These are phyloP conservation scores for Parazoanthus swiftii DNA, from an alignment of 92 coral and sea anemone species.

Conservation along the genomic window DNA sequence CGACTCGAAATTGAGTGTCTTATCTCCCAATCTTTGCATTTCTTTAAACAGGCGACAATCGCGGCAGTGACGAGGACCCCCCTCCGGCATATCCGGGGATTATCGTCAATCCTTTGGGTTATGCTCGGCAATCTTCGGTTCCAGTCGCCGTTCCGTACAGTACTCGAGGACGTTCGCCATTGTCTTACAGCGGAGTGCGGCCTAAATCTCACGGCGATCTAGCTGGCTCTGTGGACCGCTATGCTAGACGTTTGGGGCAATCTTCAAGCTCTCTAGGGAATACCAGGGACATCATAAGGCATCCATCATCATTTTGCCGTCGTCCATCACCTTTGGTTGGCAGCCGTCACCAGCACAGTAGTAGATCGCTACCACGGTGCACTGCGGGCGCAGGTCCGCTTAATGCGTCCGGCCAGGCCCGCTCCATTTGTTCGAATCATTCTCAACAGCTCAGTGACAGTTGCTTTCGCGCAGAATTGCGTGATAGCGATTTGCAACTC, in stretches of 20 bases:
- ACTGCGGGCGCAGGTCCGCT: slow-evolving; percentile 14
- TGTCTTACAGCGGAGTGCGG: background rate
- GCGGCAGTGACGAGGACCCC: slow-evolving; percentile 9
- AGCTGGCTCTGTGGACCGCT: background rate
- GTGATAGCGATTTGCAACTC: background rate
- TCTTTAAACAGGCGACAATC: background rate
- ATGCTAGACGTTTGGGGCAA: background rate
- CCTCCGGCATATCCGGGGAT: slow-evolving; percentile 33
- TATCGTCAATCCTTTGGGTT: background rate
- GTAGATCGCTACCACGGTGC: slow-evolving; percentile 25
- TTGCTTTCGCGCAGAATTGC: background rate
- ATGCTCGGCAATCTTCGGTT: slow-evolving; percentile 31
- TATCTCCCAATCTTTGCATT: background rate
- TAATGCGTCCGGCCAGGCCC: background rate
- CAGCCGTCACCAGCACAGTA: slow-evolving; percentile 18
- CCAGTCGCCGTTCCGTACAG: background rate
- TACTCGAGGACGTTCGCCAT: background rate
- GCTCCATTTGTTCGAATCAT: slow-evolving; percentile 3
- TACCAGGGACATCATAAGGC: slow-evolving; percentile 1
- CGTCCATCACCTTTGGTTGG: slow-evolving; percentile 38
- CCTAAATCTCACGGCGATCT: slow-evolving; percentile 34
- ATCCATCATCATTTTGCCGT: slow-evolving; percentile 21
- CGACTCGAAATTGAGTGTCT: no score
- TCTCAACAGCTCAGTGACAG: slow-evolving; percentile 1
- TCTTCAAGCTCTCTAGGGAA: slow-evolving; percentile 30